Base-by-base conservation (phyloP, 2,113 vertebrate genomes). In the Ictidomys tridecemlineatus region DNA sequence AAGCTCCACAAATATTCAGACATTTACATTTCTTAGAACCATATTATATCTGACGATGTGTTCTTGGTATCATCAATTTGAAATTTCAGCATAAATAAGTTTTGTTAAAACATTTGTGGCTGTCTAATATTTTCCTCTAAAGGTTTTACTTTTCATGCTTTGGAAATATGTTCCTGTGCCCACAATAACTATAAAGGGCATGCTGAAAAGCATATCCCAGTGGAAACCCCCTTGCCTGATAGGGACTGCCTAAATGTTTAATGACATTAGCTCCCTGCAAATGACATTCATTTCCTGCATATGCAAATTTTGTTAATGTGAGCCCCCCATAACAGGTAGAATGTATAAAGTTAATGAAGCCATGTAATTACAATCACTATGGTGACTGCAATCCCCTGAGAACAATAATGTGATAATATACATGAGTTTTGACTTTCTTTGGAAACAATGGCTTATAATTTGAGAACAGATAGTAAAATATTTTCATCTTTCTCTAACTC, bases 331-430 rank as follows among this genome's bases (percentile, higher is more conserved):
- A 99, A 99, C 99, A 99, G 98, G 98, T 99, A 98, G 98, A 99
- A 99, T 98, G 98, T 98, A 98, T 98, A 98, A 99, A 99, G 99
- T 99, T 99, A 99, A 99, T 99, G 99, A 99, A 99, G 99, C 99
- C 98, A 98, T 99, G 99, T 99, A 99, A 99, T 99, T 99, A 99
- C 98, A 98, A 99, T 99, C 98, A 98, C 99, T 99, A 99, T 99
- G 99, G 99, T 98, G 99, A 99, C 99, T 98, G 97, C 96, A 93
- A 97, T 99, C 99, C 98, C 99, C 22, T 30, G 98, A 98, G 98
- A 98, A 99, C 98, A 98, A 98, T 98, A 98, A 98, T 98, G 98
- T 97, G 98, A 99, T 99, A 99, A 99, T 98, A 98, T 98, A 98
- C 98, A 97, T 98, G 92, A 96, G 97, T 92, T 98, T 98, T 98